A percentile compares a stretch with the other conserved stretches of the same genome.
Conservation (phyloP, 2,797 vertebrate genomes). For the Glyptemys insculpta region DNA sequence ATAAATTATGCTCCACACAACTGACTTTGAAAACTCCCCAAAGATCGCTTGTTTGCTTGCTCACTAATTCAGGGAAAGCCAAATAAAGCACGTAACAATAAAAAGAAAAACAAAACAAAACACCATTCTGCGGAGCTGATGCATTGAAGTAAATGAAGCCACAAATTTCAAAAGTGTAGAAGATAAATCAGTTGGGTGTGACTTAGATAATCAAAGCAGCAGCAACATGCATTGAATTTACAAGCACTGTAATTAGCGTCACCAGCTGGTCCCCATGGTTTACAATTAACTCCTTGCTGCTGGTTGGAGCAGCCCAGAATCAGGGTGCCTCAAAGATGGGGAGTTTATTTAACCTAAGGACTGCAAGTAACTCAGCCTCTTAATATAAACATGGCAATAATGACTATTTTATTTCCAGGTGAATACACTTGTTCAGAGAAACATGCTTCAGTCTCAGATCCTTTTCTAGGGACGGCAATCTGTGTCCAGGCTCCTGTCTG, state of each 20-base stretch:
- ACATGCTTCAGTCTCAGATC: background rate
- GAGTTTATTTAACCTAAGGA: background rate
- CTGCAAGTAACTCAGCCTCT: background rate
- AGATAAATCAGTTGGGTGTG: slow-evolving; percentile 41
- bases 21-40: slow-evolving; percentile 39
- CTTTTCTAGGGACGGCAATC: background rate
- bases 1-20: slow-evolving; percentile 45
- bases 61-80: slow-evolving; percentile 44
- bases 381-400: background rate
- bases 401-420: background rate
- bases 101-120: slow-evolving; percentile 29
- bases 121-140: background rate
- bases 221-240: background rate
- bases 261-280: background rate
- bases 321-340: background rate
- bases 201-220: slow-evolving; percentile 33
- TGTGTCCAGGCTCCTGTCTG: background rate
- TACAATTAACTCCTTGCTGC: slow-evolving; percentile 13
- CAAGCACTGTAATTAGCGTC: slow-evolving; percentile 42
- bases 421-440: background rate
- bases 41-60: slow-evolving; percentile 26
- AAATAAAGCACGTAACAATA: slow-evolving; percentile 1
- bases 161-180: slow-evolving; percentile 30
- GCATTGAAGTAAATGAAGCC: slow-evolving; percentile 39
- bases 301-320: background rate